phyloP scores from a whole-genome alignment of 1,140 invertebrate species.

The Lamellibrachia luymesi region DNA sequence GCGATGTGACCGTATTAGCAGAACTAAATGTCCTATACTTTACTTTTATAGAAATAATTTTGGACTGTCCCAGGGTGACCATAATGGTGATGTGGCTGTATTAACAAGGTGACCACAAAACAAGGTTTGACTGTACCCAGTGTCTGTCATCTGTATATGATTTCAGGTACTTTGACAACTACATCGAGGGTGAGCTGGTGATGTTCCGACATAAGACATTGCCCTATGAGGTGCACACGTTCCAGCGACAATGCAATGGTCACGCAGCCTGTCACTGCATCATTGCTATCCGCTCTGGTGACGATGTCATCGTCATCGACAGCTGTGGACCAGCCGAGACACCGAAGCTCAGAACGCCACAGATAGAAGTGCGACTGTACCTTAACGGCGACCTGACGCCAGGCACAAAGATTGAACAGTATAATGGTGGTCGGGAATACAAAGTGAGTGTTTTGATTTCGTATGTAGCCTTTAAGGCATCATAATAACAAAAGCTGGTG shows the following conservation, averaged over 20 bases:
- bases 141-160: not conserved
- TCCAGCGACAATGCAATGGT: not conserved
- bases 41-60: too few species aligned
- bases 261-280: conserved; percentile 29
- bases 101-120: too few species aligned
- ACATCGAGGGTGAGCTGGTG: conserved; percentile 49
- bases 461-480: not conserved
- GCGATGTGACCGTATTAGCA: too few species aligned
- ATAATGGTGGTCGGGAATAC: conserved; percentile 18
- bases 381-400: conserved; percentile 33
- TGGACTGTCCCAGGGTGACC: too few species aligned
- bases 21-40: too few species aligned
- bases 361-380: conserved; percentile 34
- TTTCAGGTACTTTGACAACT: conserved; percentile 40
- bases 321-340: conserved; percentile 14
- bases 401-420: conserved; percentile 33
- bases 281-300: conserved; percentile 26
- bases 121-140: not conserved
- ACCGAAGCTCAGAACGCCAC: not conserved
- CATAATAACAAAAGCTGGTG: not conserved
- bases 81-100: too few species aligned
- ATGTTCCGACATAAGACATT: conserved; percentile 41
- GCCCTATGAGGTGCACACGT: conserved; percentile 20
- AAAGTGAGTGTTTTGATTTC: conserved; percentile 7
- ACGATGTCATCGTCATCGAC: conserved; percentile 31